phyloP scores from a whole-genome alignment of 2,113 vertebrate genomes.

The Circaetus cinerascens region DNA sequence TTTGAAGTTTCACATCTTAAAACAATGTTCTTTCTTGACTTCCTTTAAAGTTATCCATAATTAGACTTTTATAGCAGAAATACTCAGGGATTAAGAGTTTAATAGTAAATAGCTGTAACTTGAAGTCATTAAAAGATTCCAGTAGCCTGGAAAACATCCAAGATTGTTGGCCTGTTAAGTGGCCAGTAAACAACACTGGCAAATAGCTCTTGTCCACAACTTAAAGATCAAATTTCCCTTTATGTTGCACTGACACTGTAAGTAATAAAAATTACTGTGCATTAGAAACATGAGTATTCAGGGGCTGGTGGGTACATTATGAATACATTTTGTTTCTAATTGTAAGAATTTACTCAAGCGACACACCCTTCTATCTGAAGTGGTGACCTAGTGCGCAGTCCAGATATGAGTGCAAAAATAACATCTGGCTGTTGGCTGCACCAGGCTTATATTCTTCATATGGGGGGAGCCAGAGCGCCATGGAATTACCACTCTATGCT shows the following conservation, averaged over 20 bases:
- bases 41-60: neutral
- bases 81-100: neutral
- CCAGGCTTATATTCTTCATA: neutral
- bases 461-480: neutral
- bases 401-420: neutral
- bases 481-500: neutral
- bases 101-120: neutral
- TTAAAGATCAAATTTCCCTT: neutral
- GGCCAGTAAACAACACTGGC: neutral
- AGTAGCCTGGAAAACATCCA: neutral
- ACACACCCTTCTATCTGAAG: neutral
- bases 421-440: neutral
- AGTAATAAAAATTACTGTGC: neutral
- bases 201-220: neutral
- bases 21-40: neutral
- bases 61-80: neutral
- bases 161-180: neutral
- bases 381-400: neutral
- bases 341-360: neutral
- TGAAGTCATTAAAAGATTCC: neutral
- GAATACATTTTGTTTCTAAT: neutral
- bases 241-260: neutral
- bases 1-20: neutral
- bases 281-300: neutral
- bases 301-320: neutral